A percentile compares a stretch with the other conserved stretches of the same genome.
Evolutionary conservation across 2,113 vertebrate genomes (phyloP).

Genomic region (Scatophagus argus): DNA sequence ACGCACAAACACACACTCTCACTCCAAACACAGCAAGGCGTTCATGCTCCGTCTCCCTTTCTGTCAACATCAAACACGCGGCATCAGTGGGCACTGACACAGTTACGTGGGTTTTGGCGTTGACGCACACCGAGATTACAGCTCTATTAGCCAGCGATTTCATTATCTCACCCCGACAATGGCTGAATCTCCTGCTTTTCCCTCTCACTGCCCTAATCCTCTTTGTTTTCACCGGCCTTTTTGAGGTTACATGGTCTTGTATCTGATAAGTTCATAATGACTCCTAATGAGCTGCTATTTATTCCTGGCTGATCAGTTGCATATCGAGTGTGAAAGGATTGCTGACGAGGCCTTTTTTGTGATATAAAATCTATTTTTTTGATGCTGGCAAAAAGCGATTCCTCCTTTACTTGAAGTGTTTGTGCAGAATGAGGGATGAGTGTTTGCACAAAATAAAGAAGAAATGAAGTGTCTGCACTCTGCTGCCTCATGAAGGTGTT

Average conservation of each 20-base stretch:
- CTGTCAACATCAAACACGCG: constrained; percentile 53
- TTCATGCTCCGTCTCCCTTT: constrained; percentile 42
- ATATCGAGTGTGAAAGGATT: constrained; percentile 19
- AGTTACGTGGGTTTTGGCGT: constrained; percentile 35
- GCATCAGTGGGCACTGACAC: constrained; percentile 49
- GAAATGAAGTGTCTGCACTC: neutral
- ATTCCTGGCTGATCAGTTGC: constrained; percentile 47
- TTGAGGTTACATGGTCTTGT: constrained; percentile 45
- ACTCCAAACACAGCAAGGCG: constrained; percentile 14
- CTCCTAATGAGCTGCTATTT: constrained; percentile 57
- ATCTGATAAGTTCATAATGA: constrained; percentile 59
- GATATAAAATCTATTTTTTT: constrained; percentile 26
- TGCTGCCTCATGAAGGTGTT: neutral
- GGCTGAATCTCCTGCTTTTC: constrained; percentile 46
- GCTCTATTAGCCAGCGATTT: constrained; percentile 52
- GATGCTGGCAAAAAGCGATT: neutral
- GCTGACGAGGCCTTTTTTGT: constrained; percentile 17
- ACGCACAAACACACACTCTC: neutral
- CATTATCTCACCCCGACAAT: constrained; percentile 49
- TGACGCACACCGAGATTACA: constrained; percentile 7
- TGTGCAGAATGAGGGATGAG: constrained; percentile 1
- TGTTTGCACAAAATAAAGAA: neutral
- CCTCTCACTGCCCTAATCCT: constrained; percentile 30
- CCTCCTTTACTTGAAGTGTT: constrained; percentile 2
- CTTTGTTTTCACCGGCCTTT: constrained; percentile 46